Evolutionary conservation across 1,140 invertebrate genomes (phyloP), one percentile per base, ranked within the genome.

Genomic region (Brachystomella parvula): DNA sequence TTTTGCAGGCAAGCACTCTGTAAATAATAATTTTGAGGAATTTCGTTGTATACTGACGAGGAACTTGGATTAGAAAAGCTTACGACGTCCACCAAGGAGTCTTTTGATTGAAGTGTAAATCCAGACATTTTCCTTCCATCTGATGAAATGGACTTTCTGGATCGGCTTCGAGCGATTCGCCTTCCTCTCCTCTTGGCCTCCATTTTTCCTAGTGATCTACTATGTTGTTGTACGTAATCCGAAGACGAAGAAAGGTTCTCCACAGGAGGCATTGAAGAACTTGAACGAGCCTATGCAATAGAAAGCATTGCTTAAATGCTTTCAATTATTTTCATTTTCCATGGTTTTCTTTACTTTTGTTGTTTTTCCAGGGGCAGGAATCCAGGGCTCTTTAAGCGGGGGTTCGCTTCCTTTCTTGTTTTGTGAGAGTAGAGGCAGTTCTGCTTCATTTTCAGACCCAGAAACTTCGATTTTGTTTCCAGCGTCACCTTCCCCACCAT

Each of bases 21-120:
- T 29, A 31, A 12, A 59, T 12, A 59, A 6, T 2, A 21, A 59
- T 12, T 29, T 53, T 53, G 6, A 6, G 6, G 6, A 59, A 59
- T 59, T 31, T 59, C 26, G 12, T 59, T 17, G 30, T 29, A 29
- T 30, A 21, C 21, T n/a, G n/a, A n/a, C n/a, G n/a, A n/a, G n/a
- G n/a, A n/a, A n/a, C n/a, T n/a, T n/a, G n/a, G n/a, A n/a, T n/a
- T n/a, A n/a, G n/a, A n/a, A n/a, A n/a, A n/a, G 3, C 57, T 59
- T 59, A 59, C 57, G 12, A 62, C 60, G 26, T 62, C 35, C 19
- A 62, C 17, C 30, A 62, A 24, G 3, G 60, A 62, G 44, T 62
- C 60, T 26, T 62, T 62, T 26, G 33, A 39, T 32, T 62, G 2
- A 9, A 62, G 60, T 44, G 3, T 39, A 26, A 12, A 62, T 44